Evolutionary conservation across 92 coral and sea anemone genomes (phyloP).

Genomic region (Plumapathes pennacea): DNA sequence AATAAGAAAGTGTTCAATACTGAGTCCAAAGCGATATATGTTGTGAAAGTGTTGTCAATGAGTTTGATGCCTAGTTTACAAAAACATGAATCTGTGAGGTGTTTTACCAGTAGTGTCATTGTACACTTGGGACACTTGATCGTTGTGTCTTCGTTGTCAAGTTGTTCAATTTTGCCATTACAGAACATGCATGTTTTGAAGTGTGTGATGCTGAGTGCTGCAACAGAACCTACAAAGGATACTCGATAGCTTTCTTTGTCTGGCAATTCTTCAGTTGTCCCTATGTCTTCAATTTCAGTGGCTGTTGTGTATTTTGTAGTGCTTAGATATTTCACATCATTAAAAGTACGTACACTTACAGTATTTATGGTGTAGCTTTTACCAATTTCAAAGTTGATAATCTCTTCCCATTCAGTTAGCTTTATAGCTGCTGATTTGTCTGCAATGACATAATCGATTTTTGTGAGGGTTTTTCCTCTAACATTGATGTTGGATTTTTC

Average conservation of each 20-base stretch:
- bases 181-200: conserved; percentile 8
- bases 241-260: neutral
- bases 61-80: conserved; percentile 4
- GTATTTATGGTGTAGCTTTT: conserved; percentile 1
- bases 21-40: conserved; percentile 11
- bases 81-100: neutral
- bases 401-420: too few species aligned
- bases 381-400: neutral
- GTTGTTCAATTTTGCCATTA: conserved; percentile 9
- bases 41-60: conserved; percentile 3
- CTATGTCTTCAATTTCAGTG: conserved; percentile 11
- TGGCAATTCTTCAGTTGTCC: neutral
- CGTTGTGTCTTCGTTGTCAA: neutral
- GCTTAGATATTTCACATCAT: conserved; percentile 8
- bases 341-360: conserved; percentile 20
- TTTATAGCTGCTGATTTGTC: conserved; percentile 12
- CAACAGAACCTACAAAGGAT: neutral
- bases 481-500: conserved; percentile 9
- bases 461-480: conserved; percentile 17
- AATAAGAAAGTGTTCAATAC: conserved; percentile 10
- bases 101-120: conserved; percentile 4
- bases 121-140: conserved; percentile 3
- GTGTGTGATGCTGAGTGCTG: conserved; percentile 7
- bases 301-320: conserved; percentile 14
- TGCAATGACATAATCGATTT: conserved; percentile 7